Conservation (phyloP, 23 tunicate genomes). For the Clavelina lepadiformis region DNA sequence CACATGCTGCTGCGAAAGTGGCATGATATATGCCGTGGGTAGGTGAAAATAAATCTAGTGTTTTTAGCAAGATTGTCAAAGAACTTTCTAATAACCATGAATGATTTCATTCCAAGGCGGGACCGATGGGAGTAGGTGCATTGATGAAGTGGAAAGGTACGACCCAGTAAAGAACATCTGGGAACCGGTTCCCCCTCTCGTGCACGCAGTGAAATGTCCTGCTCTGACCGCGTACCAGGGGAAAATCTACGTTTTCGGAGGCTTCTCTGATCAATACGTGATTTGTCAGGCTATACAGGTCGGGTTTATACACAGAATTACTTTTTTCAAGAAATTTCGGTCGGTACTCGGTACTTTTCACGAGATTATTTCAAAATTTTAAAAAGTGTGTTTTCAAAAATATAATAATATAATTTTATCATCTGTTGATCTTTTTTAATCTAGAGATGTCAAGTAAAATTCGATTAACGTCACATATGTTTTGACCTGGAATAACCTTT, state of each 20-base stretch:
- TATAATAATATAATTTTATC: too few species aligned
- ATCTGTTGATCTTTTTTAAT: too few species aligned
- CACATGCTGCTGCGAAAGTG: constrained; percentile 31
- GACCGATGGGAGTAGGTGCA: constrained; percentile 53
- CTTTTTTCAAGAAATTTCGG: too few species aligned
- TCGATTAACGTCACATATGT: too few species aligned
- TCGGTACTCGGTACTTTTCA: too few species aligned
- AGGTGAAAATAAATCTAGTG: too few species aligned
- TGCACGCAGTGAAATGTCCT: constrained; percentile 79
- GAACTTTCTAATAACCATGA: not conserved
- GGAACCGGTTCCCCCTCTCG: constrained; percentile 29
- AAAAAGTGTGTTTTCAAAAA: too few species aligned
- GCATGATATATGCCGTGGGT: constrained; percentile 53
- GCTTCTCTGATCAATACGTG: constrained; percentile 58
- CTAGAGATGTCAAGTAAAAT: too few species aligned
- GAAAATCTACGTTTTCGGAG: constrained; percentile 73
- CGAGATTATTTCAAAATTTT: too few species aligned
- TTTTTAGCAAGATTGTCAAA: not conserved
- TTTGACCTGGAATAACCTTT: too few species aligned
- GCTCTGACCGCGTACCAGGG: constrained; percentile 41
- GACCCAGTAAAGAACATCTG: constrained; percentile 16
- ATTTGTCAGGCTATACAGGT: constrained; percentile 71
- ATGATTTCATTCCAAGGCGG: constrained; percentile 50
- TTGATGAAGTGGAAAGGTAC: constrained; percentile 49
- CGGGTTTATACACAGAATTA: too few species aligned